Evolutionary conservation across 2,888 invertebrate genomes (phyloP).

Genomic region (Volucella inanis): DNA sequence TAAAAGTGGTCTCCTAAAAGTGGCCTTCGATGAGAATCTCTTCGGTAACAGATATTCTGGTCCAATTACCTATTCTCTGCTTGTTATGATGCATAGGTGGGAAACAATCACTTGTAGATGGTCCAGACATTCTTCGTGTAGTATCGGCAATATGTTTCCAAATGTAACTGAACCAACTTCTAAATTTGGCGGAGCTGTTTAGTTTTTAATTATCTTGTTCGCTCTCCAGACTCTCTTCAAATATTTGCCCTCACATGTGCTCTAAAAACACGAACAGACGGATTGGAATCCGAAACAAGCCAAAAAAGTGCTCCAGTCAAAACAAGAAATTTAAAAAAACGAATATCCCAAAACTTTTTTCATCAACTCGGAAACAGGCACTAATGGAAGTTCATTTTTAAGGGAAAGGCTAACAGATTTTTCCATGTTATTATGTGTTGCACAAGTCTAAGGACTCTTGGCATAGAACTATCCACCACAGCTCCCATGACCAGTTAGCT

Average conservation of each 20-base stretch:
- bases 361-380: slow-evolving; percentile 38
- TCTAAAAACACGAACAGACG: slow-evolving; percentile 12
- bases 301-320: slow-evolving; percentile 6
- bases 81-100: too few relatives aligned
- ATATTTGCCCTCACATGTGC: not conserved
- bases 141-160: too few relatives aligned
- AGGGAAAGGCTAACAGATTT: not conserved
- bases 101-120: too few relatives aligned
- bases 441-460: slow-evolving; percentile 13
- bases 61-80: too few relatives aligned
- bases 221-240: not conserved
- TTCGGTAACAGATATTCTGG: too few relatives aligned
- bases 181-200: not conserved
- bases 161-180: too few relatives aligned
- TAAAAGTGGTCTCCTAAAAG: too few relatives aligned
- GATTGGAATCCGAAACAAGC: slow-evolving; percentile 1
- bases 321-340: slow-evolving; percentile 1
- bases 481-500: not conserved
- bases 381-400: slow-evolving; percentile 7
- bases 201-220: slow-evolving; percentile 28
- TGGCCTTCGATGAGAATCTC: too few relatives aligned
- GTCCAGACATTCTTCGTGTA: too few relatives aligned
- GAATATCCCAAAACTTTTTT: slow-evolving; percentile 35
- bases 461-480: not conserved
- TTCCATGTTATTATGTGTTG: slow-evolving; percentile 2